These are phyloP conservation scores for Orchesella cincta DNA, from an alignment of 1,140 invertebrate genomes.

Conservation along the genomic window DNA sequence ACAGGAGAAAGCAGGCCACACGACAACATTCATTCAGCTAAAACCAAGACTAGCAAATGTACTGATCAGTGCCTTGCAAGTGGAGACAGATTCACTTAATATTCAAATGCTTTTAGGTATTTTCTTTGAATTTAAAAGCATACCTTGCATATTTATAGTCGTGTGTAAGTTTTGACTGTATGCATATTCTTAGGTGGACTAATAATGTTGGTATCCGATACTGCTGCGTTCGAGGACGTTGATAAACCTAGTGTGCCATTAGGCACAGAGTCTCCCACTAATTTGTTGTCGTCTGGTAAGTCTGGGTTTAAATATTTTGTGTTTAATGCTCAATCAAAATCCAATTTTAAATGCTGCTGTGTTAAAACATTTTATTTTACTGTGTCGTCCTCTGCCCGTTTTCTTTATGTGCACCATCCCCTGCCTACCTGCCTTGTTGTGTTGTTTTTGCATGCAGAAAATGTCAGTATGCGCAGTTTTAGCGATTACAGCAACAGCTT, in stretches of 20 bases:
- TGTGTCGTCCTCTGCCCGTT: background rate
- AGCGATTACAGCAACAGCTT: conserved; percentile 52
- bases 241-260: conserved; percentile 63
- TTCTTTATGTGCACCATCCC: background rate
- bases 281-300: conserved; percentile 73
- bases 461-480: conserved; percentile 47
- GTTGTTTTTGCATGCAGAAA: conserved; percentile 44
- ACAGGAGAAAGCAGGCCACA: conserved; percentile 52
- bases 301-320: conserved; percentile 26
- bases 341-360: conserved; percentile 10
- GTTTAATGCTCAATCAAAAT: conserved; percentile 15
- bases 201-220: conserved; percentile 76
- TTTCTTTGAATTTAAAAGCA: too few species aligned
- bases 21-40: conserved; percentile 74
- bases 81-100: conserved; percentile 82
- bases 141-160: too few species aligned
- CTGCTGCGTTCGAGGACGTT: conserved; percentile 73
- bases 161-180: too few species aligned
- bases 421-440: background rate
- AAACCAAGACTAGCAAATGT: conserved; percentile 81
- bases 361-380: too few species aligned
- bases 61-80: conserved; percentile 80
- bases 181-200: conserved; percentile 71
- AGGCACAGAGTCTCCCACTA: conserved; percentile 63
- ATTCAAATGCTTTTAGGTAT: conserved; percentile 84